Base-by-base conservation (phyloP, 2,797 vertebrate genomes). In the Myiothlypis chrysogaster region DNA sequence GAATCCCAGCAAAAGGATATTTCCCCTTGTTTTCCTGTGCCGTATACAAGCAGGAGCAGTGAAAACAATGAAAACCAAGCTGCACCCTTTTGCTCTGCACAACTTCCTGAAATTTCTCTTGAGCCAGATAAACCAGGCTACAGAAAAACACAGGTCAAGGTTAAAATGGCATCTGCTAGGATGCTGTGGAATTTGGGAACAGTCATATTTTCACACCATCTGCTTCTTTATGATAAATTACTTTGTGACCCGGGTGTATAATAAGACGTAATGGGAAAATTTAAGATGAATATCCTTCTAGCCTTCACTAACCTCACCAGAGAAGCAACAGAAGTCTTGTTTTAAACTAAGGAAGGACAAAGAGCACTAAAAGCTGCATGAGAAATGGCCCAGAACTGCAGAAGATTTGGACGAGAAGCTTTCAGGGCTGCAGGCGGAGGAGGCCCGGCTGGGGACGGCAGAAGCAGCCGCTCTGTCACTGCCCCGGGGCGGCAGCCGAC, bases 31-130 rank as follows among this genome's bases (percentile, higher is more conserved):
- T 93, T 90, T 92, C 87, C 89, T 75, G 76, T 11, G 4, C 44
- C 0, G 0, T 34, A 19, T 27, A 66, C 5, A 14, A 69, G 35
- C 20, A 89, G 61, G 19, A 94, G 82, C 69, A 91, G 65, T 55
- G 61, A 72, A 83, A 83, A 95, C 90, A 93, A 87, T 65, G 57
- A 77, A 57, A 91, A 81, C 47, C 79, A 81, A 71, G 82, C 89
- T 94, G 91, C n/a, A 85, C 55, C 71, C 76, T 86, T 81, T 55
- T 34, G 34, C 75, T 68, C 37, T 23, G 66, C 83, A 60, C 18
- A 1, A 56, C 73, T 89, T 86, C 91, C 91, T 87, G 87, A 89
- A 66, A 78, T 82, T 87, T 92, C 50, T 91, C 87, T 73, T 3
- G 4, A 79, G 86, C 23, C 7, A 57, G 79, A 91, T 81, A 81